Evolutionary conservation across 2,797 vertebrate species (phyloP).

Genomic region (Semotilus atromaculatus): DNA sequence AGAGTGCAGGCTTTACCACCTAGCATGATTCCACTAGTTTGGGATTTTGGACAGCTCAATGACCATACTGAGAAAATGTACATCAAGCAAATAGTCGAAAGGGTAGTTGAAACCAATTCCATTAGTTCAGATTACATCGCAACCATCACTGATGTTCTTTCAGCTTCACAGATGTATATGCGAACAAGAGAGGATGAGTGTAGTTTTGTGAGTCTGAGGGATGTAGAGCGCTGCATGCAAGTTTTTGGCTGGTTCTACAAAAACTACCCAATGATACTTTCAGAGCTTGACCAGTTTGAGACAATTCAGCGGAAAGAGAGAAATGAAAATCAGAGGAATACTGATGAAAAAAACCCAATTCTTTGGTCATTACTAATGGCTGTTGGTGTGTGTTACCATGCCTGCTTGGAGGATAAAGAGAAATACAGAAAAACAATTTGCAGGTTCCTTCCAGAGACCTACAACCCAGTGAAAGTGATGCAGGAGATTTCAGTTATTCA

Average conservation of each 20-base stretch:
- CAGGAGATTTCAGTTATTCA: constrained; percentile 88
- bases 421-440: constrained; percentile 80
- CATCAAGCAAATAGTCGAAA: constrained; percentile 91
- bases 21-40: constrained; percentile 94
- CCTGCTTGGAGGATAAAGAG: constrained; percentile 86
- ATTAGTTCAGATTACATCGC: constrained; percentile 39
- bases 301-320: constrained; percentile 33
- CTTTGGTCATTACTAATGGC: constrained; percentile 91
- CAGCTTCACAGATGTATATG: constrained; percentile 90
- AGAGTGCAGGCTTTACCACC: constrained; percentile 94
- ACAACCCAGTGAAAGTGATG: constrained; percentile 71
- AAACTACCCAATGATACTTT: constrained; percentile 76
- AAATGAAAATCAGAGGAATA: constrained; percentile 14
- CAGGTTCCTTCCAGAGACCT: constrained; percentile 72
- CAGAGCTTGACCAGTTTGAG: constrained; percentile 71
- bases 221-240: constrained; percentile 93
- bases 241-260: constrained; percentile 89
- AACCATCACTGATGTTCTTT: constrained; percentile 81
- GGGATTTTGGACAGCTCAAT: constrained; percentile 97
- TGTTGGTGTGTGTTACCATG: constrained; percentile 91
- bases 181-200: constrained; percentile 84
- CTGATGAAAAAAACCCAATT: constrained; percentile 66
- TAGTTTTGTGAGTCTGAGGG: constrained; percentile 93
- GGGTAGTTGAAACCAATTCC: constrained; percentile 69
- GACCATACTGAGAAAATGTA: constrained; percentile 86